These are phyloP conservation scores for Amphiprion ocellaris DNA, from an alignment of 2,113 vertebrate genomes.

Conservation along the genomic window DNA sequence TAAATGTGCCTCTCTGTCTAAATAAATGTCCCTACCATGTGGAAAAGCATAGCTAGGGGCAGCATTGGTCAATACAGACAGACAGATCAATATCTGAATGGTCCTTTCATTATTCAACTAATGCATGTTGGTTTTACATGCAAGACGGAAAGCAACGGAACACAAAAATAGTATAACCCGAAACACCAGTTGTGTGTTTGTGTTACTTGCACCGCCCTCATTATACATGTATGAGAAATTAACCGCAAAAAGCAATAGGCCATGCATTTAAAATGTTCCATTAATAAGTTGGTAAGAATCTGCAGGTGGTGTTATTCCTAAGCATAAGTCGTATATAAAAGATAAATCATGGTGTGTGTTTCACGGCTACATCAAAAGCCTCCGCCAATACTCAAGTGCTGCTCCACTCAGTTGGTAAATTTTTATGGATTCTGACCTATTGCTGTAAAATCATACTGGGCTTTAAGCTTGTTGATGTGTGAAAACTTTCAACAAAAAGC, in stretches of 20 bases:
- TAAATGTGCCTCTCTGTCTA: conserved; percentile 66
- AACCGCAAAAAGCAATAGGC: conserved; percentile 47
- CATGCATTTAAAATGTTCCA: conserved; percentile 56
- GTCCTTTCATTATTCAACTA: conserved; percentile 80
- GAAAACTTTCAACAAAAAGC: conserved; percentile 80
- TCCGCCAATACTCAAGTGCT: not conserved
- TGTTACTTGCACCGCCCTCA: conserved; percentile 43
- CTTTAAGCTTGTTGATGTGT: conserved; percentile 80
- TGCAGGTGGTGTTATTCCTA: conserved; percentile 29
- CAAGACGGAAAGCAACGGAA: conserved; percentile 31
- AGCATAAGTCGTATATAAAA: conserved; percentile 30
- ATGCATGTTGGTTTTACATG: conserved; percentile 69
- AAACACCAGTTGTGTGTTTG: conserved; percentile 47
- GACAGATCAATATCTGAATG: conserved; percentile 82
- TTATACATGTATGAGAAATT: conserved; percentile 62
- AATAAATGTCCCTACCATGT: conserved; percentile 70
- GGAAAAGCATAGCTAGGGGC: conserved; percentile 68
- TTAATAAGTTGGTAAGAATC: conserved; percentile 42
- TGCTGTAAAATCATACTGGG: conserved; percentile 65
- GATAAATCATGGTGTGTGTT: conserved; percentile 36
- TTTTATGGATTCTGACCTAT: conserved; percentile 56
- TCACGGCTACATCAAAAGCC: conserved; percentile 45
- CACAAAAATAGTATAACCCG: conserved; percentile 54
- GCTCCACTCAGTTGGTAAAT: conserved; percentile 18
- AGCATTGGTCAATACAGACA: conserved; percentile 73